These are phyloP conservation scores for Gopherus flavomarginatus DNA, from an alignment of 2,113 vertebrate species.

Conservation along the genomic window DNA sequence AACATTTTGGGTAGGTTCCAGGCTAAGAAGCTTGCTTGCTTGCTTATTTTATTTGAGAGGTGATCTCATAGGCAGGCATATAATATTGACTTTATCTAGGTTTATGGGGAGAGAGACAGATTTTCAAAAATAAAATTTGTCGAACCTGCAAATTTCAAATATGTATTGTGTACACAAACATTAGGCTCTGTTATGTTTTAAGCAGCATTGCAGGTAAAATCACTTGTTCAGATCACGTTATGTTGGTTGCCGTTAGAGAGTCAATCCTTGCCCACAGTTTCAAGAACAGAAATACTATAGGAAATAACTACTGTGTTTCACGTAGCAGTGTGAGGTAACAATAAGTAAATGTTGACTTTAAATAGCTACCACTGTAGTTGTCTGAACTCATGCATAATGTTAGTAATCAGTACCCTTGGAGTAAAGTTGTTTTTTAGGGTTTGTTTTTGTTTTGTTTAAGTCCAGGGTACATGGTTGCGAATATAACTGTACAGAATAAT, in stretches of 20 bases:
- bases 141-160: no score
- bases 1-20: not conserved
- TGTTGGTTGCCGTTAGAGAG: not conserved
- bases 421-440: not conserved
- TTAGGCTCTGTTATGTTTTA: not conserved
- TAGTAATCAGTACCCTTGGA: not conserved
- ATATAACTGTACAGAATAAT: not conserved
- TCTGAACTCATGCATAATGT: not conserved
- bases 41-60: not conserved
- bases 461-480: not conserved
- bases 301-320: not conserved
- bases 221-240: not conserved
- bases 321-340: not conserved
- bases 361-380: not conserved
- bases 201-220: not conserved
- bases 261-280: not conserved
- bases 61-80: not conserved
- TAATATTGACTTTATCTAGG: not conserved
- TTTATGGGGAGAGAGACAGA: not conserved
- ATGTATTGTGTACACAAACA: not conserved
- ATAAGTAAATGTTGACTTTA: not conserved
- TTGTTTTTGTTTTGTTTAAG: not conserved
- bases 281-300: not conserved
- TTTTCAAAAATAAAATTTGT: slow-evolving; percentile 11
- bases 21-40: not conserved